Evolutionary conservation across 2,113 vertebrate species (phyloP).

Genomic region (Pterocles gutturalis): DNA sequence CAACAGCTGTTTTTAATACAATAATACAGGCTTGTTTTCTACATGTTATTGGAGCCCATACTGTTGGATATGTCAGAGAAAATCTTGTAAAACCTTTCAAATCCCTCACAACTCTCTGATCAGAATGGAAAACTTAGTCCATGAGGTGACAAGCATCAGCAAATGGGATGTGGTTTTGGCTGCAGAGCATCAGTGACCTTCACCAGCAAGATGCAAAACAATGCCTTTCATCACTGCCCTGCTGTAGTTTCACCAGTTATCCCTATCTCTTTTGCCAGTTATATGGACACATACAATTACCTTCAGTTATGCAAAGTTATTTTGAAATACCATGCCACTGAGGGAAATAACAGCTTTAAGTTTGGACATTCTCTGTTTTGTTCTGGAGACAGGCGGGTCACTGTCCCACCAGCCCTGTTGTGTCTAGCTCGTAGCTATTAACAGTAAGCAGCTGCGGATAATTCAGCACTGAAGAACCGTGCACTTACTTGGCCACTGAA

Average conservation of each 20-base stretch:
- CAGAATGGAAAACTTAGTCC: not conserved
- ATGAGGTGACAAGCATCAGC: not conserved
- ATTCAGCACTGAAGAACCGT: not conserved
- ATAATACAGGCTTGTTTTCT: not conserved
- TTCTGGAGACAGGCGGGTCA: not conserved
- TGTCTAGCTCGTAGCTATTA: not conserved
- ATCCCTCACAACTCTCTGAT: not conserved
- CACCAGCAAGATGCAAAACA: not conserved
- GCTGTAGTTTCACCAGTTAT: not conserved
- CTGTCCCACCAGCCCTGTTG: not conserved
- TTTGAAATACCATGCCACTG: not conserved
- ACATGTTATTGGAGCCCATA: not conserved
- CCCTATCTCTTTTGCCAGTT: not conserved
- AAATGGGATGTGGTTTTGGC: not conserved
- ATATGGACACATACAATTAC: not conserved
- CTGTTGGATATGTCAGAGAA: not conserved
- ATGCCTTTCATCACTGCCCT: not conserved
- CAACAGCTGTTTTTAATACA: not conserved
- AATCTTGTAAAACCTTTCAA: not conserved
- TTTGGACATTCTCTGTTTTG: not conserved
- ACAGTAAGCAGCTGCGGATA: conserved; percentile 38
- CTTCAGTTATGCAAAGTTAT: not conserved
- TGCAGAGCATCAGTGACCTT: not conserved
- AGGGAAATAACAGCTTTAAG: not conserved
- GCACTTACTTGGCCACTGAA: not conserved